Conservation (phyloP, 2,888 invertebrate genomes). For the Erannis defoliaria region DNA sequence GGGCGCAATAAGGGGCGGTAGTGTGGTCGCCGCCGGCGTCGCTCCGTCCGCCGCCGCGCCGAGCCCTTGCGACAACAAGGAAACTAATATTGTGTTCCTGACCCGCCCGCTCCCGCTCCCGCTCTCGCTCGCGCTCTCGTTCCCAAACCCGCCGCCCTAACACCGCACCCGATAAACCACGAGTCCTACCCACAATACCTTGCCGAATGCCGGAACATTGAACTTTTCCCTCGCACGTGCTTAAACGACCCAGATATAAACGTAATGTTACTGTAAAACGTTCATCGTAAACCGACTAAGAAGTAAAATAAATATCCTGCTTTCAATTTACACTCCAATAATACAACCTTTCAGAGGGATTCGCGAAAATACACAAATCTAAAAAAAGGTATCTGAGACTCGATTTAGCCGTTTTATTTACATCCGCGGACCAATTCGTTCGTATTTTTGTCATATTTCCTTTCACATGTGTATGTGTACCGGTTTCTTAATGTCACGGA, state of each 20-base stretch:
- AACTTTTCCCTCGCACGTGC: slow-evolving; percentile 52
- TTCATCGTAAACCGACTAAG: slow-evolving; percentile 23
- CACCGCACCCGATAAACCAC: slow-evolving; percentile 23
- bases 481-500: slow-evolving; percentile 35
- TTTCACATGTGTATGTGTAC: slow-evolving; percentile 34
- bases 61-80: slow-evolving; percentile 87
- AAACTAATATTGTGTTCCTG: slow-evolving; percentile 87
- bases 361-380: slow-evolving; percentile 29
- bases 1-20: slow-evolving; percentile 84
- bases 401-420: slow-evolving; percentile 35
- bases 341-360: slow-evolving; percentile 23
- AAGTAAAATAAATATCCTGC: slow-evolving; percentile 23
- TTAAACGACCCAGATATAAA: slow-evolving; percentile 34
- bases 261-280: slow-evolving; percentile 23
- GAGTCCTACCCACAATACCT: slow-evolving; percentile 30
- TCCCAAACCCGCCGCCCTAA: slow-evolving; percentile 71
- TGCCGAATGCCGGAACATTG: slow-evolving; percentile 44
- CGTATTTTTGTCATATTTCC: slow-evolving; percentile 34
- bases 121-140: slow-evolving; percentile 54
- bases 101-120: slow-evolving; percentile 71
- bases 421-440: slow-evolving; percentile 24
- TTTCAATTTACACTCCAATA: slow-evolving; percentile 6
- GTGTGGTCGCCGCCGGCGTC: slow-evolving; percentile 79
- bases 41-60: slow-evolving; percentile 84
- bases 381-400: slow-evolving; percentile 26